These are phyloP conservation scores for Penaeus monodon DNA, from an alignment of 2,888 invertebrate genomes.

Conservation along the genomic window DNA sequence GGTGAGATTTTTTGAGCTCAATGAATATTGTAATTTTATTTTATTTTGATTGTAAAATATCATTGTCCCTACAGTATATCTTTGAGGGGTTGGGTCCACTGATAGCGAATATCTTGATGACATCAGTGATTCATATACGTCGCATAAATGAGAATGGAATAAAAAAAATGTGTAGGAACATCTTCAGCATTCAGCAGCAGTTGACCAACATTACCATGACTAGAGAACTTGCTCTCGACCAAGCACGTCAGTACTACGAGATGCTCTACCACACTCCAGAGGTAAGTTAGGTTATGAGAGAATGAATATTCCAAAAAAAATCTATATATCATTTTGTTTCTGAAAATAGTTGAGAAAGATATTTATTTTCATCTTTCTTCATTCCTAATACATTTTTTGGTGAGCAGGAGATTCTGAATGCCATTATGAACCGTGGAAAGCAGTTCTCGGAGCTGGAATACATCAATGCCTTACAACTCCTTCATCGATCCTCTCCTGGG, in stretches of 20 bases:
- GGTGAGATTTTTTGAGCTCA: slow-evolving; percentile 1
- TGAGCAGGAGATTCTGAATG: slow-evolving; percentile 61
- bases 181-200: slow-evolving; percentile 86
- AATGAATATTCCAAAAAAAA: neutral
- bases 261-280: slow-evolving; percentile 86
- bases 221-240: slow-evolving; percentile 86
- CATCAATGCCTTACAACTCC: slow-evolving; percentile 63
- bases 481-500: slow-evolving; percentile 62
- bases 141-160: slow-evolving; percentile 85
- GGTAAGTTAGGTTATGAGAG: slow-evolving; percentile 72
- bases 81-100: slow-evolving; percentile 90
- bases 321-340: slow-evolving; percentile 30
- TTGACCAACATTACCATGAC: slow-evolving; percentile 86
- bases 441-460: slow-evolving; percentile 65
- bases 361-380: slow-evolving; percentile 19
- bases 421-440: slow-evolving; percentile 63
- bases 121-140: slow-evolving; percentile 83
- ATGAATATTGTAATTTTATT: neutral
- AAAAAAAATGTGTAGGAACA: slow-evolving; percentile 87
- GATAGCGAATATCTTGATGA: slow-evolving; percentile 81
- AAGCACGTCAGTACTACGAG: slow-evolving; percentile 90
- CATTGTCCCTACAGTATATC: slow-evolving; percentile 78
- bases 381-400: slow-evolving; percentile 18
- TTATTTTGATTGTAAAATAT: neutral
- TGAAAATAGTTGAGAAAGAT: neutral